These are phyloP conservation scores for Synergus umbraculus DNA, from an alignment of 2,888 invertebrate genomes.

Conservation along the genomic window DNA sequence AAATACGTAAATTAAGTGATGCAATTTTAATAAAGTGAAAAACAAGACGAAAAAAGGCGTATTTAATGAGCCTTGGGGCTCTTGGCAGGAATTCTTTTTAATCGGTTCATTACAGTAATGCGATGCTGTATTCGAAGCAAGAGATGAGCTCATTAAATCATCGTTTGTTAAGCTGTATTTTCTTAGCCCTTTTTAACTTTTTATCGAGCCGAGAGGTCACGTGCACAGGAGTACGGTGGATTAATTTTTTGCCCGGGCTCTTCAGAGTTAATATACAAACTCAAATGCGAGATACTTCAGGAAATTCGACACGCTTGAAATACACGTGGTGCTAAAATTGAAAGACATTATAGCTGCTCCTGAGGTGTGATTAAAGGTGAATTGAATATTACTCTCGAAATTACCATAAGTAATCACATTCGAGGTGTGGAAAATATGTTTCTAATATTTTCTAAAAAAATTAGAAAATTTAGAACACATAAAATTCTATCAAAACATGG, in stretches of 20 bases:
- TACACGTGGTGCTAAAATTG: neutral
- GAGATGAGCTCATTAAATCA: slow-evolving; percentile 36
- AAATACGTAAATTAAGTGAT: slow-evolving; percentile 13
- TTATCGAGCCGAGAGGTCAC: slow-evolving; percentile 6
- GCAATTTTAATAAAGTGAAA: slow-evolving; percentile 26
- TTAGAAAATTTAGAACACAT: neutral
- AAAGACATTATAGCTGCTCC: slow-evolving; percentile 1
- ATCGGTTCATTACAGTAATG: slow-evolving; percentile 33
- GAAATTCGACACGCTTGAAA: slow-evolving; percentile 9
- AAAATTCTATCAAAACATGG: too few relatives aligned
- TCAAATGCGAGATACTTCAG: slow-evolving; percentile 15
- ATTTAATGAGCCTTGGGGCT: slow-evolving; percentile 21
- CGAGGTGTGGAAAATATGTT: neutral
- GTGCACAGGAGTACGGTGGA: slow-evolving; percentile 4
- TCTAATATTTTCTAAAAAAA: neutral
- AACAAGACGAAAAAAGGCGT: neutral
- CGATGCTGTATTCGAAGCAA: slow-evolving; percentile 11
- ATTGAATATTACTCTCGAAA: neutral
- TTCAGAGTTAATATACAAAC: slow-evolving; percentile 7
- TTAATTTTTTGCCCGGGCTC: slow-evolving; percentile 22
- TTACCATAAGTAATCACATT: neutral
- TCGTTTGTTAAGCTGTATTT: slow-evolving; percentile 22
- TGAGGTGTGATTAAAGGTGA: slow-evolving; percentile 7
- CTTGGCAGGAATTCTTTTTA: slow-evolving; percentile 18
- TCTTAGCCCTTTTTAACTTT: slow-evolving; percentile 11